phyloP scores from a whole-genome alignment of 2,888 invertebrate species.

The Sericinus montela region DNA sequence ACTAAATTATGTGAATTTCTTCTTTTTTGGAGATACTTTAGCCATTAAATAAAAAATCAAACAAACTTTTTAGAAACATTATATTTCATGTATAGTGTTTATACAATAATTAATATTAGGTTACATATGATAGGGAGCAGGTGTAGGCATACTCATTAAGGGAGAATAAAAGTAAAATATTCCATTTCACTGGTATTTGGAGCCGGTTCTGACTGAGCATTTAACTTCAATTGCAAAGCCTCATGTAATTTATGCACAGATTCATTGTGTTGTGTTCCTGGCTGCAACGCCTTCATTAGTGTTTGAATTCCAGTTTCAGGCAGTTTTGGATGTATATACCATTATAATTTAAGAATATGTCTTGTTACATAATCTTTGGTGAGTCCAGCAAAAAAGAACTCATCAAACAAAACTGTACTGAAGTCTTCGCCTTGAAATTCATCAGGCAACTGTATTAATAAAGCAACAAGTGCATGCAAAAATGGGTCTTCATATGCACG shows the following conservation, averaged over 20 bases:
- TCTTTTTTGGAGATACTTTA: no score
- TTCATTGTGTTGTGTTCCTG: constrained; percentile 89
- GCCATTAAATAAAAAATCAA: no score
- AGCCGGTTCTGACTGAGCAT: constrained; percentile 82
- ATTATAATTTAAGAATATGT: constrained; percentile 93
- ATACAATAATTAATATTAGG: background rate
- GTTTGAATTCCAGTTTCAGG: constrained; percentile 88
- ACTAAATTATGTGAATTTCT: no score
- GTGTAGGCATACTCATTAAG: constrained; percentile 90
- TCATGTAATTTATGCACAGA: constrained; percentile 90
- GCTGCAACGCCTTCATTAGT: constrained; percentile 88
- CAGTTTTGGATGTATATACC: constrained; percentile 93
- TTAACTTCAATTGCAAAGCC: constrained; percentile 88
- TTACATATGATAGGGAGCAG: constrained; percentile 80
- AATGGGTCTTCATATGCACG: constrained; percentile 97
- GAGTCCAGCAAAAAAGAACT: constrained; percentile 95
- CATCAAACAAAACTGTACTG: constrained; percentile 96
- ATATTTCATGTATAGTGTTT: no score
- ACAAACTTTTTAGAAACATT: no score
- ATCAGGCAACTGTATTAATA: constrained; percentile 92
- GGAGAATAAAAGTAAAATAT: constrained; percentile 90
- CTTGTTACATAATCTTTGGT: constrained; percentile 94
- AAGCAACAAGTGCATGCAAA: constrained; percentile 92
- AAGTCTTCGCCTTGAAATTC: constrained; percentile 97
- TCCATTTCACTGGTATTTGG: constrained; percentile 83